phyloP scores from a whole-genome alignment of 1,140 invertebrate genomes.

The Grapholita molesta region DNA sequence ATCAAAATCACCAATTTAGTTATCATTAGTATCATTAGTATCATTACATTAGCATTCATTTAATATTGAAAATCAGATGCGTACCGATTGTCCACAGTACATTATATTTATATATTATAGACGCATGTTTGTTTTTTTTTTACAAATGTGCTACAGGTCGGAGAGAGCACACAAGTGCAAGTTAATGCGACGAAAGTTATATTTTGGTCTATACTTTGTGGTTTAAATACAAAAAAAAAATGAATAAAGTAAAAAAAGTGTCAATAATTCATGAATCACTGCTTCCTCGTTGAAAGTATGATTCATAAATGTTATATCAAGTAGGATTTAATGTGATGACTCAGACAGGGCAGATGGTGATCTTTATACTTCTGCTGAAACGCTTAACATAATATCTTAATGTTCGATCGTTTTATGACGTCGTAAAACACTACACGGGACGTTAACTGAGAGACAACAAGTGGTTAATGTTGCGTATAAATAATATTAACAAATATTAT shows the following conservation, averaged over 20 bases:
- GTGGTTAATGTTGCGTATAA: neutral
- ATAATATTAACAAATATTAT: too few species aligned
- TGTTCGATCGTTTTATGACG: neutral
- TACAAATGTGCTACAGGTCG: too few species aligned
- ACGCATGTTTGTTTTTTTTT: too few species aligned
- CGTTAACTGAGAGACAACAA: neutral
- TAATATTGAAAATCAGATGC: too few species aligned
- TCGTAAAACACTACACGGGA: neutral
- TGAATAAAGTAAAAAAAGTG: neutral
- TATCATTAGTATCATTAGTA: too few species aligned
- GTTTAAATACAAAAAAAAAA: neutral
- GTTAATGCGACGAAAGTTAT: too few species aligned
- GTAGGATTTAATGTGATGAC: neutral
- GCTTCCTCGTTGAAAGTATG: neutral
- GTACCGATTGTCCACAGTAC: too few species aligned
- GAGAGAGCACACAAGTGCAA: too few species aligned
- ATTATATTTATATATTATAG: too few species aligned
- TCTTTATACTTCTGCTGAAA: conserved; percentile 2
- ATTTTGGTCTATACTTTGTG: too few species aligned
- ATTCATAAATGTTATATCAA: neutral
- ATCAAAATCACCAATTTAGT: too few species aligned
- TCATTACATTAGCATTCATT: too few species aligned
- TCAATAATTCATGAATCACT: neutral
- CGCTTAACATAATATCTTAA: neutral
- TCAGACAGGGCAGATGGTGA: neutral